Percentiles rank a stretch among this genome's conserved stretches.
These are phyloP conservation scores for Drosophila lacertosa DNA, from an alignment of 1,140 invertebrate genomes.

Conservation along the genomic window DNA sequence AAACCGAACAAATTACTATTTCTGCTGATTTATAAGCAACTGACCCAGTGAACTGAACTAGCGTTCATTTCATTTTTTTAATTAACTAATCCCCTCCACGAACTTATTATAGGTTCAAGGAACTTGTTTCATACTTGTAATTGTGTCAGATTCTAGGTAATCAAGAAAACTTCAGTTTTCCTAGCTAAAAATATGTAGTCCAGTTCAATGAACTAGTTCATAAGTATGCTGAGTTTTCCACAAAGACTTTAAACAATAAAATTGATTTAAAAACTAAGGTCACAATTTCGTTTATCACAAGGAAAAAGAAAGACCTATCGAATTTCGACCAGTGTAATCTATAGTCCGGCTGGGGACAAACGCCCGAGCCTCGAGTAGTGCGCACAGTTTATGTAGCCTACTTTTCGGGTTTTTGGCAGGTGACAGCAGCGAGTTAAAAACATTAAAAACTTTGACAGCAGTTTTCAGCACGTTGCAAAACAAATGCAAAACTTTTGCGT, in stretches of 20 bases:
- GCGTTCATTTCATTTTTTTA: too few species aligned
- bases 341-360: constrained; percentile 5
- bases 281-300: too few species aligned
- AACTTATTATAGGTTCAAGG: not conserved
- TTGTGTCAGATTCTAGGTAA: too few species aligned
- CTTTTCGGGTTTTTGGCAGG: constrained; percentile 45
- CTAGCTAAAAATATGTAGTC: too few species aligned
- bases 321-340: constrained; percentile 5
- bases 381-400: constrained; percentile 41
- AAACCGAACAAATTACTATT: too few species aligned
- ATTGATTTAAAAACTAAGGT: too few species aligned
- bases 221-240: too few species aligned
- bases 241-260: too few species aligned
- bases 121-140: too few species aligned
- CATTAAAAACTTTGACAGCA: constrained; percentile 78
- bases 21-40: not conserved
- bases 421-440: constrained; percentile 74
- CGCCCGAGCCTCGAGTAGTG: constrained; percentile 3
- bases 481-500: constrained; percentile 72
- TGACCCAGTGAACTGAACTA: not conserved
- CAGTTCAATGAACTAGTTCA: too few species aligned
- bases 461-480: constrained; percentile 66
- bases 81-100: too few species aligned
- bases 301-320: not conserved
- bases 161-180: too few species aligned